Percentiles rank a stretch among this genome's conserved stretches.
Evolutionary conservation across 2,888 invertebrate genomes (phyloP).

Genomic region (Diarsia brunnea): DNA sequence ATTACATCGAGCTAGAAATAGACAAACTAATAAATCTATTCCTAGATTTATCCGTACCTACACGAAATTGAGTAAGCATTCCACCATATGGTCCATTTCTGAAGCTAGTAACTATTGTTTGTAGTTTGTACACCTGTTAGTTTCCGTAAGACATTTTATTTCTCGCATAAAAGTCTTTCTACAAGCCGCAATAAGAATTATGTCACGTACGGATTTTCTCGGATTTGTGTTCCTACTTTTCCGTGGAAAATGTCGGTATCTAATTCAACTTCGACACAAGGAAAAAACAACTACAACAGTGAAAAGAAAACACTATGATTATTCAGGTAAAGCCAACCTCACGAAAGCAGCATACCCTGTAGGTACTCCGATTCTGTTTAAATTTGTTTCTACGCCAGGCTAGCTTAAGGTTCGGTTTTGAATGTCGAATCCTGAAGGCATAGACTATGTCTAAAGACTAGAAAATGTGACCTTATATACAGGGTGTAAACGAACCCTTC

Average conservation of each 20-base stretch:
- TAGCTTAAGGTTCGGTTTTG: not conserved
- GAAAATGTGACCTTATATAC: no score
- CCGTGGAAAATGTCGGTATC: not conserved
- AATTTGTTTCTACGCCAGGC: not conserved
- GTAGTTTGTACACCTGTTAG: slow-evolving; percentile 16
- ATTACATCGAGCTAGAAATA: slow-evolving; percentile 29
- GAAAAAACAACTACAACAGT: not conserved
- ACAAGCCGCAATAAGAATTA: not conserved
- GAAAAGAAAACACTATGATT: not conserved
- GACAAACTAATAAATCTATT: slow-evolving; percentile 45
- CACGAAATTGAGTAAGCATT: slow-evolving; percentile 38
- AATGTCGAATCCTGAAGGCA: not conserved
- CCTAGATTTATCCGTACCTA: slow-evolving; percentile 32
- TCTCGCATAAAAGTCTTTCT: slow-evolving; percentile 28
- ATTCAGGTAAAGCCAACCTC: not conserved
- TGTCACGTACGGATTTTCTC: not conserved
- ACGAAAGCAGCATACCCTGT: not conserved
- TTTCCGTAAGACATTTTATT: slow-evolving; percentile 44
- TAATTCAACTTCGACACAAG: not conserved
- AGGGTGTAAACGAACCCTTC: no score
- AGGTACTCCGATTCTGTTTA: not conserved
- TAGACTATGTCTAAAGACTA: no score
- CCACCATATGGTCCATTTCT: slow-evolving; percentile 51
- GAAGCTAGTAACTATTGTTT: slow-evolving; percentile 43
- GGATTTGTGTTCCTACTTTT: not conserved